Base-by-base conservation (phyloP, 2,888 invertebrate species). In the Amphiduros pacificus region DNA sequence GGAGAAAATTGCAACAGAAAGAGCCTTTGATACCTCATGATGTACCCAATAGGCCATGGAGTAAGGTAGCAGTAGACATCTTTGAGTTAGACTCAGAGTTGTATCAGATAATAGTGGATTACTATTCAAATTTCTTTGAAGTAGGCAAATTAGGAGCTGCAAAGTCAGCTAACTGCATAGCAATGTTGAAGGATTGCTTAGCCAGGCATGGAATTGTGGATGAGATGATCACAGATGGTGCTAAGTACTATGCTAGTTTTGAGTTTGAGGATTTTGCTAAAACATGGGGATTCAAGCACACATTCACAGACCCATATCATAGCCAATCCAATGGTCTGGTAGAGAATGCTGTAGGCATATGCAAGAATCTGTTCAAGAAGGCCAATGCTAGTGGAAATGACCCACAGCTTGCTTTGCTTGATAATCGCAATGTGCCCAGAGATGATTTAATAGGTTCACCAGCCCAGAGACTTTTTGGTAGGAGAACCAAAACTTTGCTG, bases 391-490 rank as follows among this genome's bases (percentile, higher is more conserved):
- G 26, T 27, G 52, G 29, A 26, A 17, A 20, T 52, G 52, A 52
- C 28, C 52, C 52, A 26, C 27, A 27, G 11, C 27, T 52, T 24
- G 52, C 52, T 27, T 52, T 52, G 28, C 24, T 52, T 5, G 22
- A 52, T 9, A 17, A n/a, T 17, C 17, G 28, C 17, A 52, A 52
- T 28, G 27, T 27, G 6, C 52, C 52, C 11, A 22, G 22, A 52
- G 28, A 52, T 52, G 52, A 49, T 17, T 11, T 49, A 20, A n/a
- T 20, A 49, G 49, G 49, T 9, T 49, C 49, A n/a, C 49, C 49
- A 49, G 49, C 22, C 11, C 49, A 49, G 20, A 49, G 49, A 20
- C 20, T 49, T 9, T 49, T 49, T 22, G 17, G 14, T 9, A 49
- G 49, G 20, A 9, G 20, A 49, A 49, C 49, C 11, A 22, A 9